A percentile compares a stretch with the other conserved stretches of the same genome.
Evolutionary conservation across 1,140 invertebrate species (phyloP).

Genomic region (Zaprionus africanus): DNA sequence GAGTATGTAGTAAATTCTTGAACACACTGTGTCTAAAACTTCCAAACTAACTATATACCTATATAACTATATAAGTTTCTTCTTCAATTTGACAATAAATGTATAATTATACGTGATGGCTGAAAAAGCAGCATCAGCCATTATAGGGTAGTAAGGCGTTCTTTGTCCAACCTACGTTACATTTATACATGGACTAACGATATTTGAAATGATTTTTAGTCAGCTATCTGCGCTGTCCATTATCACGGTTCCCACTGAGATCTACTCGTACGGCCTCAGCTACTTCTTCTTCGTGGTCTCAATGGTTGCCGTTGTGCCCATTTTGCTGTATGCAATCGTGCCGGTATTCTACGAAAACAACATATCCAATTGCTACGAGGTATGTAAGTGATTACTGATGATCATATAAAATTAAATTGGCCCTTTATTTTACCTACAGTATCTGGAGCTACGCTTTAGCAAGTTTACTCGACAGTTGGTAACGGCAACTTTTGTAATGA

Average conservation of each 20-base stretch:
- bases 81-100: no score
- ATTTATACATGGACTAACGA: background rate
- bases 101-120: no score
- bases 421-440: conserved; percentile 85
- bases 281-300: conserved; percentile 87
- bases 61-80: no score
- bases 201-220: conserved; percentile 81
- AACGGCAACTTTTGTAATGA: conserved; percentile 87
- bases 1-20: no score
- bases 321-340: conserved; percentile 90
- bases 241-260: conserved; percentile 91
- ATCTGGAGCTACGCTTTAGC: conserved; percentile 89
- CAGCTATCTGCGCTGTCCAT: conserved; percentile 93
- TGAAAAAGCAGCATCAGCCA: no score
- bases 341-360: conserved; percentile 93
- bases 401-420: background rate
- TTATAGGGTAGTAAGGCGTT: no score
- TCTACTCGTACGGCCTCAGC: conserved; percentile 91
- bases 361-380: conserved; percentile 93
- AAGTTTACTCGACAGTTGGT: conserved; percentile 87
- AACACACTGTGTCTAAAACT: no score
- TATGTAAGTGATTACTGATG: conserved; percentile 77
- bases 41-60: no score
- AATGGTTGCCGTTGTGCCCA: conserved; percentile 88
- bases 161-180: no score